Conservation (phyloP, 2,888 invertebrate genomes). For the Dusona sp. region DNA sequence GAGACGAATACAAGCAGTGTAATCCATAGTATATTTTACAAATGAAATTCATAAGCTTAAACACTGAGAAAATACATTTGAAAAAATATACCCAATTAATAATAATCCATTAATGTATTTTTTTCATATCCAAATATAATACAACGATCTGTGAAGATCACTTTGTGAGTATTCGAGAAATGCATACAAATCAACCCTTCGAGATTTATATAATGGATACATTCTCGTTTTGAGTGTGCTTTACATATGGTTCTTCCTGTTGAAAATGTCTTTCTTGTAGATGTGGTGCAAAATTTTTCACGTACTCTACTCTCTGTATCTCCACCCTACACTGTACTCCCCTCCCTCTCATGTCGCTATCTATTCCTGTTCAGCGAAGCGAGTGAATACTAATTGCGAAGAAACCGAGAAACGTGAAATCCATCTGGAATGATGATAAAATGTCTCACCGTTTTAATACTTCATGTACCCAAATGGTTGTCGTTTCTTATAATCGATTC, state of each 20-base stretch:
- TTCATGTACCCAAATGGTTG: neutral
- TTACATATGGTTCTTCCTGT: constrained; percentile 41
- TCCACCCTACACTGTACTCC: constrained; percentile 32
- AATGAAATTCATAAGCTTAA: neutral
- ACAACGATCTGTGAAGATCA: neutral
- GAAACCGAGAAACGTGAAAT: constrained; percentile 18
- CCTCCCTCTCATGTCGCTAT: neutral
- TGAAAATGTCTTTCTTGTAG: constrained; percentile 44
- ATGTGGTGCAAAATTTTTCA: constrained; percentile 46
- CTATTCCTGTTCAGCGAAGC: constrained; percentile 16
- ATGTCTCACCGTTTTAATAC: constrained; percentile 14
- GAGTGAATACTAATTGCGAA: constrained; percentile 54
- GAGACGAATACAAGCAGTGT: neutral
- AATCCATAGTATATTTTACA: neutral
- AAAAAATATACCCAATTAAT: neutral
- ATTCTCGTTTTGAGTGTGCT: constrained; percentile 24
- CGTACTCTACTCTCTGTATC: constrained; percentile 40
- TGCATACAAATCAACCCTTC: constrained; percentile 8
- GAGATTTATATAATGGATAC: neutral
- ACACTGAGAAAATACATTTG: neutral
- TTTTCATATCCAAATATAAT: neutral
- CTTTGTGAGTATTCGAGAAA: constrained; percentile 30
- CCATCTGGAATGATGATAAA: constrained; percentile 16
- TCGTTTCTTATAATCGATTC: constrained; percentile 7
- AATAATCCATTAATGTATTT: neutral